A percentile compares a stretch with the other conserved stretches of the same genome.
These are phyloP conservation scores for Notiomystis cincta DNA, from an alignment of 2,113 vertebrate species.

Conservation along the genomic window DNA sequence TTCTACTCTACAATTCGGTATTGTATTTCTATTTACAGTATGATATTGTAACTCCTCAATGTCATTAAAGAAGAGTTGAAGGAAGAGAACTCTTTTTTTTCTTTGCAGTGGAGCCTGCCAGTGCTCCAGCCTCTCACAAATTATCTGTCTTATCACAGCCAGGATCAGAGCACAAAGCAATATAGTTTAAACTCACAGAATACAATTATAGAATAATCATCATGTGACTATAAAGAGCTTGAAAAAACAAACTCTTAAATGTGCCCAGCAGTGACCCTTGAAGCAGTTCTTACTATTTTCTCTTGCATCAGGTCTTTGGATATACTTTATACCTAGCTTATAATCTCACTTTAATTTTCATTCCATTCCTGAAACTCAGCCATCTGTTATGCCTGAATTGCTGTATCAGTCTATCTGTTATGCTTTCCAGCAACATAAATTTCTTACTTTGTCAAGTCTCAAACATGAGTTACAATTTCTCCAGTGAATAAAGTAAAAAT, in stretches of 20 bases:
- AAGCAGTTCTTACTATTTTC: not conserved
- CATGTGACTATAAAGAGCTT: not conserved
- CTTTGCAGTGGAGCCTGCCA: not conserved
- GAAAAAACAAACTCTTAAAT: not conserved
- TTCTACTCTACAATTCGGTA: not conserved
- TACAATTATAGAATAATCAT: not conserved
- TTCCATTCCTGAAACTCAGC: slow-evolving; percentile 18
- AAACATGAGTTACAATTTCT: not conserved
- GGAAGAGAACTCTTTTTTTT: not conserved
- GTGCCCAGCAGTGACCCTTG: not conserved
- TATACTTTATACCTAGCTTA: not conserved
- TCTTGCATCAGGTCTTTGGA: not conserved
- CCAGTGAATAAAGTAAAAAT: not conserved
- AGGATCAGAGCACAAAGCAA: not conserved
- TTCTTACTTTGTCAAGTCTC: not conserved
- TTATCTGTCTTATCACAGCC: not conserved
- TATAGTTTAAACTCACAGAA: not conserved
- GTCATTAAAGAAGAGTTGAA: not conserved
- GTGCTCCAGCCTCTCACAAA: not conserved
- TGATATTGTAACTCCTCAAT: not conserved
- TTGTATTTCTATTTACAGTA: not conserved
- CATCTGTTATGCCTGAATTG: slow-evolving; percentile 8
- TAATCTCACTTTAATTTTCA: slow-evolving; percentile 11
- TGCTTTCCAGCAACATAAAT: not conserved
- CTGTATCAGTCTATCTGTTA: not conserved